Base-by-base conservation (phyloP, 2,113 vertebrate genomes). In the Chascanopsetta lugubris region DNA sequence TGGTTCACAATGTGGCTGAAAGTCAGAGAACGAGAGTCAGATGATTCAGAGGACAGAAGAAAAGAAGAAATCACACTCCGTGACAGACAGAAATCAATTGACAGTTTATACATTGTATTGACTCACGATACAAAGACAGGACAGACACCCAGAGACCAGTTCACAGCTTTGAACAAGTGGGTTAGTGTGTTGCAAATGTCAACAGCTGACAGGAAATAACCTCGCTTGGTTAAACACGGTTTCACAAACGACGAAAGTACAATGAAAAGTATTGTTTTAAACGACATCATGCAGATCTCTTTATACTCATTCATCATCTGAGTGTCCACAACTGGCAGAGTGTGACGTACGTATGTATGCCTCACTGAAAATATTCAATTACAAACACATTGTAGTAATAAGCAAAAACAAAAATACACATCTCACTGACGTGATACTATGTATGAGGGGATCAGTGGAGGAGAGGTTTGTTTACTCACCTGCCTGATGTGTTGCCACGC, bases 1-100 rank as follows among this genome's bases (percentile, higher is more conserved):
- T 99, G 97, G 69, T 99, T 99, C 65, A 99, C 97, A 53, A 99
- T 99, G 90, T 99, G 97, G 91, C 97, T 99, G 85, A 2, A 64
- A 57, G 20, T 53, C 9, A 71, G 5, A 77, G 5, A 53, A 8
- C 0, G 0, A 3, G 18, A 54, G 22, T 40, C 17, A 21, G 57
- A 51, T 1, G 1, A 49, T 10, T 38, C 8, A 24, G 2, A 27
- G 13, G 15, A 12, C 2, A 20, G 2, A 54, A 48, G 12, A 48
- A 48, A 29, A 18, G 3, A 32, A 34, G 27, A 18, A 27, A 10
- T 18, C 48, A 24, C 22, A 20, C 24, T 54, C 12, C 6, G 20
- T 5, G 2, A 25, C 20, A 29, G 55, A 11, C 40, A 55, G 18
- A 58, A 54, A 57, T 43, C 2, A 20, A 38, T 38, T 38, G 34